Evolutionary conservation across 2,113 vertebrate species (phyloP).

Genomic region (Trematomus loennbergii): DNA sequence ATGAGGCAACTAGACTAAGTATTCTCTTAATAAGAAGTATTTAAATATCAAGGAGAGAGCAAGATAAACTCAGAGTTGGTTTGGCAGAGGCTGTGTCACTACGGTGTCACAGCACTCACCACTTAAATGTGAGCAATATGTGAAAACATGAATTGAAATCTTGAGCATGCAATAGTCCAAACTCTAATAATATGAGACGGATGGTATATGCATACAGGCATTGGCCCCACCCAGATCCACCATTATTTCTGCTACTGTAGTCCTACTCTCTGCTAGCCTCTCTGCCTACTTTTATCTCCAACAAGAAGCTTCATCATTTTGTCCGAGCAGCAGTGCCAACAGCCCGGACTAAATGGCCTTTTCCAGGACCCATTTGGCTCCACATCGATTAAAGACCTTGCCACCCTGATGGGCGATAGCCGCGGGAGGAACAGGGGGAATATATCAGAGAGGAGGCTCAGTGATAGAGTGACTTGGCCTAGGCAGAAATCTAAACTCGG

Average conservation of each 20-base stretch:
- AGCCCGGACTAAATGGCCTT: constrained; percentile 61
- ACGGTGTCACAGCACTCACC: background rate
- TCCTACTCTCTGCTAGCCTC: background rate
- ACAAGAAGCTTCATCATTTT: constrained; percentile 53
- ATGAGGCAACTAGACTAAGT: too few relatives aligned
- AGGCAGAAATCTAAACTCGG: constrained; percentile 42
- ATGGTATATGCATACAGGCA: background rate
- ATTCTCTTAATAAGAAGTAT: too few relatives aligned
- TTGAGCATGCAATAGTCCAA: background rate
- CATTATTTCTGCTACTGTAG: constrained; percentile 1
- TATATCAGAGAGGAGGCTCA: constrained; percentile 23
- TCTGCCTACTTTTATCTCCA: constrained; percentile 38
- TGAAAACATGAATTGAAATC: background rate
- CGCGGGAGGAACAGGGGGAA: constrained; percentile 9
- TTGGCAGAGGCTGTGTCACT: too few relatives aligned
- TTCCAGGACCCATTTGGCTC: constrained; percentile 60
- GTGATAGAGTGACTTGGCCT: constrained; percentile 44
- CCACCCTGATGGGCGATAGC: constrained; percentile 44
- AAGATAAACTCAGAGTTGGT: too few relatives aligned
- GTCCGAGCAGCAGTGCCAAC: constrained; percentile 47
- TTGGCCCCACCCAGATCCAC: background rate
- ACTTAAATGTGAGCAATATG: background rate
- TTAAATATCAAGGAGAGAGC: too few relatives aligned
- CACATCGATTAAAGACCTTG: constrained; percentile 61
- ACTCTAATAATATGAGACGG: background rate